Base-by-base conservation (phyloP, 2,888 invertebrate genomes). In the Parapristionchus giblindavisi region DNA sequence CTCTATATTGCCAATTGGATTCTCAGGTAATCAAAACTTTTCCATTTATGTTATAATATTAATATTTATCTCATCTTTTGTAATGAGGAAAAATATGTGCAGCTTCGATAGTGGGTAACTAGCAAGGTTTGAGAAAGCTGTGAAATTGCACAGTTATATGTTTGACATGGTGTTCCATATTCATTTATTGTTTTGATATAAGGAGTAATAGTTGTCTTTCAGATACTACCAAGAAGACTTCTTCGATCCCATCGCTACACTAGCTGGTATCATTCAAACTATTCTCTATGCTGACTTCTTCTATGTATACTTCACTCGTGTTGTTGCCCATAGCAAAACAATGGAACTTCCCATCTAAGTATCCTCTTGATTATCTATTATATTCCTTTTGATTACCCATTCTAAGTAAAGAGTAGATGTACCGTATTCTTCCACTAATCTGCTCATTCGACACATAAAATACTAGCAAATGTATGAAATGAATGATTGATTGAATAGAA, bases 301-400 rank as follows among this genome's bases (percentile, higher is more conserved):
- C 92, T 99, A 99, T 91, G 92, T 99, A 83, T 99, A 99, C 90
- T 94, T 99, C 90, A 99, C 99, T 89, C 96, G 97, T 94, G 94
- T 73, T 52, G 73, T 75, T 5, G 27, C 54, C 38, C 48, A 51
- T 54, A 51, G 63, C 40, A 75, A 75, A 65, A 75, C 52, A 29
- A 54, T 65, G 60, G 75, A 63, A 29, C 65, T 75, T 34, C 75
- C 75, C 56, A 75, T 75, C 51, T 75, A 75, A 75, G 63, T 24
- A 17, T n/a, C n/a, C n/a, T n/a, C n/a, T 34, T 36, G 68, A 65
- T 40, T 29, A n/a, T n/a, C 34, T 17, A 24, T 38, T 5, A 14
- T 27, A 27, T 51, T 34, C 65, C 2, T 63, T 36, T 21, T n/a
- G n/a, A n/a, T n/a, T 24, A 52, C 68, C 68, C 52, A 52, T 61